Evolutionary conservation across 2,888 invertebrate species (phyloP), one percentile per base, ranked within the genome.

Genomic region (Plemyria rubiginata): DNA sequence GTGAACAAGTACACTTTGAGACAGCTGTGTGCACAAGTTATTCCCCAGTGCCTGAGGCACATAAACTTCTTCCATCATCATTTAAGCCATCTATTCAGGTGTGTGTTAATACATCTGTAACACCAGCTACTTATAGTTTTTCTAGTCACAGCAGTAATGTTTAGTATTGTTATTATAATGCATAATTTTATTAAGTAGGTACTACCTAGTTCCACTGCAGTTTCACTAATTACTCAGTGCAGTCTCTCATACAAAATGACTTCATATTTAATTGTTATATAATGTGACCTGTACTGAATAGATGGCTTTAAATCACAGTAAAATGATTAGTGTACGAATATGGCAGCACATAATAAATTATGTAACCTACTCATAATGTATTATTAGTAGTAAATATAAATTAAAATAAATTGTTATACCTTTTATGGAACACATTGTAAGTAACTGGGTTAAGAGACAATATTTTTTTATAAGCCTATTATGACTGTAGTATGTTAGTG

Each of bases 91-190:
- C 92, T 78, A 90, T 92, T 78, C 92, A 92, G 89, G 92, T 92
- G 71, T 92, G 92, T 87, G 92, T 92, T 69, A 92, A 92, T 82
- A 90, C 88, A 67, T 92, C 92, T 75, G 90, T 92, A 75, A 91
- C 90, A 80, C 92, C 92, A 74, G 92, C 92, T 88, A 92, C 92
- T 84, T 92, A 92, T 79, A 92, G 89, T 87, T 92, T 92, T 88
- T 92, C 92, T 92, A 92, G 92, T 92, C 92, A 92, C 86, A 90
- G 85, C 85, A 85, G 87, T 88, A 92, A 90, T 86, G 86, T 90
- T 79, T 90, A 90, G 79, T 78, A 62, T 81, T 79, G 70, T 61
- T 71, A 78, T 79, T 65, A 74, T 77, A 78, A 78, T 76, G 78
- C 77, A 75, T 70, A 74, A 74, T 74, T 66, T 68, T 74, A 60